Evolutionary conservation across 2,888 invertebrate genomes (phyloP), one percentile per base, ranked within the genome.

Genomic region (Drosophila lacicola): DNA sequence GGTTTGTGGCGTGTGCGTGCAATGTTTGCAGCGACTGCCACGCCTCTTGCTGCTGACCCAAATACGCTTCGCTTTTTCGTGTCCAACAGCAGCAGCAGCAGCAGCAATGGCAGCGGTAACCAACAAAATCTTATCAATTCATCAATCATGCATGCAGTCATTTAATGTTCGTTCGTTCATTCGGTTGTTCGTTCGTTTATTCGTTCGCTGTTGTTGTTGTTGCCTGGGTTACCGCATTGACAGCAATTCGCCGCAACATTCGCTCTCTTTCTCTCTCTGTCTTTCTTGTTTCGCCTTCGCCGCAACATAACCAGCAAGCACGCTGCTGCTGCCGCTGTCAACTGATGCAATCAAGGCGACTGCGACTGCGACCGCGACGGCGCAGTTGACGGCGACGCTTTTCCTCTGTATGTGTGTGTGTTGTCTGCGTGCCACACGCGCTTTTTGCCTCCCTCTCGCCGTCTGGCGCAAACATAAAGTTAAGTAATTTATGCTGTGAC

Each of bases 131-230:
- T 81, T 82, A 82, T 82, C 82, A 84, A 82, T 82, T 79, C 82
- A 85, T 82, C 82, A 82, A 84, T 85, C 85, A 85, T 85, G 82
- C 80, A 85, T 82, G 80, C 82, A 79, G 76, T 74, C 80, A 82
- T 85, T 82, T 79, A 82, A 70, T 79, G 78, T 58, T 77, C 53
- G 63, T 66, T 50, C 62, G 60, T 73, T 50, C 44, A 19, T 46
- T 49, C 42, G 39, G 53, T 19, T 46, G 66, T 29, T 56, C 3
- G 3, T 44, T 46, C 46, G 46, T 14, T n/a, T 9, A 29, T 19
- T 42, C 42, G 13, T 13, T 21, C 17, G 42, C 45, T 58, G 56
- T 53, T 66, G 58, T 44, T 73, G 65, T 50, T 72, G 65, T 72
- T 77, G 77, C 64, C 62, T 63, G 66, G 76, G 72, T 77, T 77